Conservation (phyloP, 2,113 vertebrate species). For the Holacanthus passer region DNA sequence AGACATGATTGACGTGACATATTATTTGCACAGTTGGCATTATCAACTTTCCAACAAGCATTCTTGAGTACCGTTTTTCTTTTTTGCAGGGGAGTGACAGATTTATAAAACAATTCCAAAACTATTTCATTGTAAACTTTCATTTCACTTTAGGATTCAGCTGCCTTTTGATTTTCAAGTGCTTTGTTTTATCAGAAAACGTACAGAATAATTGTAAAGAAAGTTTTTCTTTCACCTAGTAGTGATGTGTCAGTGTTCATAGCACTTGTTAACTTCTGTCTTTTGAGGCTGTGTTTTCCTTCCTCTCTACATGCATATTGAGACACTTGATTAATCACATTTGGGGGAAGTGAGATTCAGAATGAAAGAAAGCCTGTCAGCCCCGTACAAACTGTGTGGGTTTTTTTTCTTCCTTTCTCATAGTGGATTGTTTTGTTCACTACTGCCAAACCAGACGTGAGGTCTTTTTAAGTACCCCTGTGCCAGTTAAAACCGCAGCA, state of each 20-base stretch:
- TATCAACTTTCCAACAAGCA: neutral
- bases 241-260: slow-evolving; percentile 33
- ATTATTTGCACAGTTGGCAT: neutral
- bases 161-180: slow-evolving; percentile 4
- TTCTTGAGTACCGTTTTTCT: neutral
- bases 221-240: slow-evolving; percentile 33
- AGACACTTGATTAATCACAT: slow-evolving; percentile 74
- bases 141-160: slow-evolving; percentile 1
- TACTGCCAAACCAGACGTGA: slow-evolving; percentile 63
- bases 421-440: slow-evolving; percentile 83
- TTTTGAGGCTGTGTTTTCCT: slow-evolving; percentile 46
- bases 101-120: neutral
- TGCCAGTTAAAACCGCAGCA: slow-evolving; percentile 60
- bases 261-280: slow-evolving; percentile 50
- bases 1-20: slow-evolving; percentile 31
- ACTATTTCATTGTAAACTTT: slow-evolving; percentile 14
- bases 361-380: slow-evolving; percentile 77
- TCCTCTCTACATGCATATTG: slow-evolving; percentile 40
- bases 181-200: slow-evolving; percentile 28
- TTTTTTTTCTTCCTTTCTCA: slow-evolving; percentile 72
- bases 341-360: slow-evolving; percentile 56
- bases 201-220: neutral
- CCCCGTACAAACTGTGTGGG: slow-evolving; percentile 78
- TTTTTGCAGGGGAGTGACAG: neutral
- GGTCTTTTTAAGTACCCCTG: slow-evolving; percentile 63